Percentiles rank a stretch among this genome's conserved stretches.
phyloP scores from a whole-genome alignment of 2,113 vertebrate genomes.

The Dermatemys mawii region DNA sequence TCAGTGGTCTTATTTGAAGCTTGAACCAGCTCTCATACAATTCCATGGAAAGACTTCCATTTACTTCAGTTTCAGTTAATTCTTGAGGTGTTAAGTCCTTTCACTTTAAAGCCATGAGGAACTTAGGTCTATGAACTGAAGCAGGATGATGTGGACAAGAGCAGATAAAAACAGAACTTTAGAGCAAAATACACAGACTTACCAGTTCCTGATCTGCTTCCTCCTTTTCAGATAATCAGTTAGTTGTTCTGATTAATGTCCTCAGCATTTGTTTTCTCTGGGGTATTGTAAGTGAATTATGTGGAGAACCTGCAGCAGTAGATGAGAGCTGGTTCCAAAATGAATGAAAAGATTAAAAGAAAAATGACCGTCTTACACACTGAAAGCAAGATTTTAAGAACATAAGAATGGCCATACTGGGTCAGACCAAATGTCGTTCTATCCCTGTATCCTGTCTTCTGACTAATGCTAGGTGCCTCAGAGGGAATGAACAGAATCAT shows the following conservation, averaged over 20 bases:
- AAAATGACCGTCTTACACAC: neutral
- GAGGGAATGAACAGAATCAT: no score
- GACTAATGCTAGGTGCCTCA: no score
- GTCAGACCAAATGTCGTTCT: no score
- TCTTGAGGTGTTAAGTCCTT: conserved; percentile 23
- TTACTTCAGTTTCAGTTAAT: conserved; percentile 44
- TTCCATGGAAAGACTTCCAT: neutral
- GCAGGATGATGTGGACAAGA: neutral
- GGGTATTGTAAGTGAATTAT: neutral
- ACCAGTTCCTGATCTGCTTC: neutral
- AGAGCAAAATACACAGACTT: neutral
- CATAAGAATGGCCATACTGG: no score
- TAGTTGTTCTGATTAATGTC: neutral
- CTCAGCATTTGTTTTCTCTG: neutral
- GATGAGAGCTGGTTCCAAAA: neutral
- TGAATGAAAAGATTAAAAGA: neutral
- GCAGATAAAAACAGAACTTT: neutral
- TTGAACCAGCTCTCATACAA: conserved; percentile 34
- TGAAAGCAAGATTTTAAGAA: neutral
- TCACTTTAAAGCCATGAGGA: neutral
- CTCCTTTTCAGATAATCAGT: neutral
- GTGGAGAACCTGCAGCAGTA: neutral
- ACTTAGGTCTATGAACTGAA: neutral
- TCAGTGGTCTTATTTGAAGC: neutral
- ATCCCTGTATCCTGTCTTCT: no score